Conservation (phyloP, 2,888 invertebrate genomes). For the Stenodema calcarata region DNA sequence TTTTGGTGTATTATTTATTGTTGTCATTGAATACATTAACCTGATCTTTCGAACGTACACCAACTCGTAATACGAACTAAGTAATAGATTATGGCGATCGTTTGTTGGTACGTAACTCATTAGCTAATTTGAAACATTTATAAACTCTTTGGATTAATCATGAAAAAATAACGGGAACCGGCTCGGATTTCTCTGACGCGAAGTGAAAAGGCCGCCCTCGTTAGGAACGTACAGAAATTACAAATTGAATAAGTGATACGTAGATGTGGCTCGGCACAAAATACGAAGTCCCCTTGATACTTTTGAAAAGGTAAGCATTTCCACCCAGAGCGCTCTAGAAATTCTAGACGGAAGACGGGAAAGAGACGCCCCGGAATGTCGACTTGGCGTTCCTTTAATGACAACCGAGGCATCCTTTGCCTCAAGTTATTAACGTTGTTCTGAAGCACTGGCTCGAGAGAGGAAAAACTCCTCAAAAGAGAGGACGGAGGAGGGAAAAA, state of each 20-base stretch:
- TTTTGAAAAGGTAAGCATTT: constrained; percentile 13
- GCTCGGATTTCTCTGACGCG: neutral
- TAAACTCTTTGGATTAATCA: neutral
- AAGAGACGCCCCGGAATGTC: neutral
- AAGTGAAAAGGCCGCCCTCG: neutral
- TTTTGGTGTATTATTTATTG: too few relatives aligned
- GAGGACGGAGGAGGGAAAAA: neutral
- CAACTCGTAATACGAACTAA: too few relatives aligned
- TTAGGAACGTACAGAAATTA: neutral
- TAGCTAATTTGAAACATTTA: too few relatives aligned
- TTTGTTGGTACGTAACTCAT: too few relatives aligned
- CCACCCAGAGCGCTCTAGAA: neutral
- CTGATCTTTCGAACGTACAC: too few relatives aligned
- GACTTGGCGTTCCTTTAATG: constrained; percentile 13
- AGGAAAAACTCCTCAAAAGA: neutral
- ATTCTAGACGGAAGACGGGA: neutral
- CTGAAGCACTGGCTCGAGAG: neutral
- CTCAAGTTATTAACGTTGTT: constrained; percentile 18
- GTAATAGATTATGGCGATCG: too few relatives aligned
- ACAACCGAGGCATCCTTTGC: constrained; percentile 14
- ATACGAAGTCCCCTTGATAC: neutral
- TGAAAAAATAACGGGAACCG: neutral
- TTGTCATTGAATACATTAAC: too few relatives aligned
- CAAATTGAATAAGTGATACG: neutral
- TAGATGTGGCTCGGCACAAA: neutral